Evolutionary conservation across 2,888 invertebrate species (phyloP), one percentile per base, ranked within the genome.

Genomic region (Dysmachus trigonus): DNA sequence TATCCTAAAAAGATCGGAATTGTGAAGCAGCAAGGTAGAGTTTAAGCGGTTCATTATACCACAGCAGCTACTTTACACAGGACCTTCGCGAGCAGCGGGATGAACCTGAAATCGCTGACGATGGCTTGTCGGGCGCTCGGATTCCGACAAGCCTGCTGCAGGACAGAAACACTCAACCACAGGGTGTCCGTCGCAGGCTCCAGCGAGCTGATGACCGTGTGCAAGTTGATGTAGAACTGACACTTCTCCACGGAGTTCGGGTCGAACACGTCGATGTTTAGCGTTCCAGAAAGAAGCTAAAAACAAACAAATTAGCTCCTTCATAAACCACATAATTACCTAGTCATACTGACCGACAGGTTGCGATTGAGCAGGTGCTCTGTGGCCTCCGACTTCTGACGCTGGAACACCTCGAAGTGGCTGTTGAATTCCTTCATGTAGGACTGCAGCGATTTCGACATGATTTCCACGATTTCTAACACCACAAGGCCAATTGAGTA

Each of bases 211-310:
- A 91, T 90, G 10, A 92, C 88, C 0, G 90, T 90, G 85, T 92
- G 90, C 41, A 92, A 79, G 51, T 91, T 92, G 13, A 92, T 89
- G 87, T 90, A 92, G 85, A 92, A 91, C 41, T 91, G 90, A 0
- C 90, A 89, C 41, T 91, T 87, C 85, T 92, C 91, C 86, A 91
- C 82, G 15, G 89, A 89, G 0, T 88, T 87, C 0, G 91, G 90
- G 0, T 89, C 88, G 41, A 90, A 91, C 6, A 35, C 71, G 30
- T 82, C 71, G 53, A 62, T 13, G 22, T 82, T 35, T 13, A 53
- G 22, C n/a, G 35, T 30, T 10, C 35, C 47, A 13, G 31, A 82
- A 7, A 82, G 62, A 0, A 82, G 22, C 82, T 82, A 13, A 41
- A 1, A n/a, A 13, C 15, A 41, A 30, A 30, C n/a, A 27, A 2